phyloP scores from a whole-genome alignment of 1,140 invertebrate genomes.

The Drosophila athabasca region DNA sequence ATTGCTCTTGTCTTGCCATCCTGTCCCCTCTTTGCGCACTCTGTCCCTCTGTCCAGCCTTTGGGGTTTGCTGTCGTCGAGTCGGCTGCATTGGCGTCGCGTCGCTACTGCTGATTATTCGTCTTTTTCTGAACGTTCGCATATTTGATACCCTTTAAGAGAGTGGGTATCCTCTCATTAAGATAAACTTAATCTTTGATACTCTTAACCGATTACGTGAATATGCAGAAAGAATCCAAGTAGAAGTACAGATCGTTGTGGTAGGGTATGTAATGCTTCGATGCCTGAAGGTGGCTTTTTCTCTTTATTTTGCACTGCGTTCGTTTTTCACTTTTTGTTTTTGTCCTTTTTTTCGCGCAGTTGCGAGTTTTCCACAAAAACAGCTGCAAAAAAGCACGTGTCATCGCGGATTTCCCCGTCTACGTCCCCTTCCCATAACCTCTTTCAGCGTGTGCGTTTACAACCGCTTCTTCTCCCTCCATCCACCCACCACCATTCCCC shows the following conservation, averaged over 20 bases:
- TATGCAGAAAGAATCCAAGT: too few species aligned
- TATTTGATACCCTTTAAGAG: too few species aligned
- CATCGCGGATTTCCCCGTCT: constrained; percentile 62
- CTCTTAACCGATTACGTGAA: too few species aligned
- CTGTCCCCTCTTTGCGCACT: neutral
- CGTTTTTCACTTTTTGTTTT: constrained; percentile 77
- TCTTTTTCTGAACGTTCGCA: too few species aligned
- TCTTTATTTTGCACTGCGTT: constrained; percentile 29
- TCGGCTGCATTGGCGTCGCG: neutral
- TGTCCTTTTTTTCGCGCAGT: constrained; percentile 76
- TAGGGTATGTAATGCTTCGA: too few species aligned
- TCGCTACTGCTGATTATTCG: constrained; percentile 7
- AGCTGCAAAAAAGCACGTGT: constrained; percentile 83
- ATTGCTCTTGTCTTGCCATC: neutral
- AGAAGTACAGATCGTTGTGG: too few species aligned
- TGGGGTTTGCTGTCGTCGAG: neutral
- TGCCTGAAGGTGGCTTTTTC: neutral
- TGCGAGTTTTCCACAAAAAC: constrained; percentile 74
- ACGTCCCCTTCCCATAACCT: constrained; percentile 27
- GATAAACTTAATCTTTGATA: too few species aligned
- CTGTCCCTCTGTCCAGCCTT: neutral
- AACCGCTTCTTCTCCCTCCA: constrained; percentile 43
- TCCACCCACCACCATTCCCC: constrained; percentile 2
- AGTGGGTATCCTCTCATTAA: too few species aligned
- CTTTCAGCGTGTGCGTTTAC: constrained; percentile 64